Conservation (phyloP, 1,140 invertebrate genomes). For the Aphelenchoides besseyi region DNA sequence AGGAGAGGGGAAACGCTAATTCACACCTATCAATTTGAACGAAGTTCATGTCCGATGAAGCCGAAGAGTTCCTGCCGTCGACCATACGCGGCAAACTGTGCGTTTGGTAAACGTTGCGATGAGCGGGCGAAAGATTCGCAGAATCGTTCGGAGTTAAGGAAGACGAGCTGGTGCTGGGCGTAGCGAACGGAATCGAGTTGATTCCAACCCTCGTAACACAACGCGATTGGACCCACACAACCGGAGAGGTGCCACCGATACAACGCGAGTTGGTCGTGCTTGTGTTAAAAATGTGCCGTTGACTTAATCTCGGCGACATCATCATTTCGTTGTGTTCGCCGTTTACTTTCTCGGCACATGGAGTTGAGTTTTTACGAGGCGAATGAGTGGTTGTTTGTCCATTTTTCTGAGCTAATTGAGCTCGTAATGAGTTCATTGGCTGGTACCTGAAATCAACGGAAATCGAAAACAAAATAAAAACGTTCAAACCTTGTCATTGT, state of each 20-base stretch:
- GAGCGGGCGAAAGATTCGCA: neutral
- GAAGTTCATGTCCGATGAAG: neutral
- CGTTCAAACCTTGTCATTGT: slow-evolving; percentile 17
- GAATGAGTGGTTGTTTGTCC: slow-evolving; percentile 4
- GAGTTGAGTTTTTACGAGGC: slow-evolving; percentile 31
- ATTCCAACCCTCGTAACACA: neutral
- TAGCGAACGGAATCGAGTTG: neutral
- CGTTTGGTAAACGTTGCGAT: slow-evolving; percentile 14
- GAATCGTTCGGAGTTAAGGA: slow-evolving; percentile 20
- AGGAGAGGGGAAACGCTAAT: neutral
- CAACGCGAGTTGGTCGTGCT: neutral
- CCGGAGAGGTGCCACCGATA: slow-evolving; percentile 20
- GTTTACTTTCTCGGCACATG: neutral
- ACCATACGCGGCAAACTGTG: slow-evolving; percentile 22
- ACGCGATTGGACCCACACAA: slow-evolving; percentile 17
- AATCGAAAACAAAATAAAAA: slow-evolving; percentile 19
- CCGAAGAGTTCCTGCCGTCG: slow-evolving; percentile 7
- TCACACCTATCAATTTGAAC: slow-evolving; percentile 7
- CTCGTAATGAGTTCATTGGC: slow-evolving; percentile 28
- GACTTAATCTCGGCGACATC: slow-evolving; percentile 26
- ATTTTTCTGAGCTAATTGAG: slow-evolving; percentile 30
- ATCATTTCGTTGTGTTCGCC: slow-evolving; percentile 10
- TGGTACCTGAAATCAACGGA: slow-evolving; percentile 25
- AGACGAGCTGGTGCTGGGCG: neutral
- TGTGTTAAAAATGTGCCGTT: slow-evolving; percentile 22